Evolutionary conservation across 2,113 vertebrate genomes (phyloP).

Genomic region (Amphiprion ocellaris): DNA sequence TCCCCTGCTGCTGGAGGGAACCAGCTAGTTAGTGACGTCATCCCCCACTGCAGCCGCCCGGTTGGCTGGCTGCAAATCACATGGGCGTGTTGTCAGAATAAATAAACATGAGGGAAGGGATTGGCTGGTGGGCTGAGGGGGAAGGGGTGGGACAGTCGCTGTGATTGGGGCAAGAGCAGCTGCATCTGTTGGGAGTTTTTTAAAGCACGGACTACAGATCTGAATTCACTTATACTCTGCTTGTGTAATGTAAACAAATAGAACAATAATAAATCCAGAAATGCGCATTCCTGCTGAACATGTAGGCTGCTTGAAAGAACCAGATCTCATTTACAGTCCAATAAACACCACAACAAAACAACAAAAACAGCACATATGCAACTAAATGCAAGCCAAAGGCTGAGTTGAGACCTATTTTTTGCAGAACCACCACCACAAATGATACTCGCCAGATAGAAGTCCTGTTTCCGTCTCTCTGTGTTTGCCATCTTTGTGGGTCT

Average conservation of each 20-base stretch:
- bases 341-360: not conserved
- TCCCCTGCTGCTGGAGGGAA: slow-evolving; percentile 98
- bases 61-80: slow-evolving; percentile 89
- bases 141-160: slow-evolving; percentile 66
- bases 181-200: slow-evolving; percentile 72
- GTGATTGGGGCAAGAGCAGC: slow-evolving; percentile 69
- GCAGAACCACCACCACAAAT: not conserved
- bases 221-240: slow-evolving; percentile 2
- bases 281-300: not conserved
- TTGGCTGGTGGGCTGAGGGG: slow-evolving; percentile 81
- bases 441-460: not conserved
- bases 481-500: slow-evolving; percentile 1
- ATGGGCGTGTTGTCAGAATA: slow-evolving; percentile 87
- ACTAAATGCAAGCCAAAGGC: too few species aligned
- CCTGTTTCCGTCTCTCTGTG: not conserved
- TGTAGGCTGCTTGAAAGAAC: not conserved
- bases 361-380: not conserved
- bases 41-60: slow-evolving; percentile 75
- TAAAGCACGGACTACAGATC: slow-evolving; percentile 40
- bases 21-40: slow-evolving; percentile 95
- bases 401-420: too few species aligned
- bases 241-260: slow-evolving; percentile 2
- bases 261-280: not conserved
- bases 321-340: not conserved
- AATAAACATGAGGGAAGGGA: slow-evolving; percentile 85